A percentile compares a stretch with the other conserved stretches of the same genome.
phyloP scores from a whole-genome alignment of 2,888 invertebrate genomes.

The Zaprionus obscuricornis region DNA sequence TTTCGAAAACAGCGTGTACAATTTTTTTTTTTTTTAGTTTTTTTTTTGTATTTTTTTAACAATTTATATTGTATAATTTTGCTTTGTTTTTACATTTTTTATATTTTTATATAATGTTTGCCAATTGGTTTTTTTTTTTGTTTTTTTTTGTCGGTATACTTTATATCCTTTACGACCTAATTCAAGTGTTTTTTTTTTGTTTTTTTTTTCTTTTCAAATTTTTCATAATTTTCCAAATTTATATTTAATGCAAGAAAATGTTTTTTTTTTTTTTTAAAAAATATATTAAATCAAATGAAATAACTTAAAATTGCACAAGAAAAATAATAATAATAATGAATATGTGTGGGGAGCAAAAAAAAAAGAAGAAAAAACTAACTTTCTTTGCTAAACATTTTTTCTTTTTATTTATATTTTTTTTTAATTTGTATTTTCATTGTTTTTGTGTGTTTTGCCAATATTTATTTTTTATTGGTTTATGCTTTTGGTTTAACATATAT shows the following conservation, averaged over 20 bases:
- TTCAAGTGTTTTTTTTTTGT: slow-evolving; percentile 45
- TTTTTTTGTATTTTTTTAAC: slow-evolving; percentile 25
- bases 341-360: slow-evolving; percentile 32
- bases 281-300: slow-evolving; percentile 27
- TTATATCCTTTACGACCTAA: slow-evolving; percentile 80
- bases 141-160: slow-evolving; percentile 78
- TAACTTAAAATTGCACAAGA: slow-evolving; percentile 54
- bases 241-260: slow-evolving; percentile 14
- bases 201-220: slow-evolving; percentile 43
- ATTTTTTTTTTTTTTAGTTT: slow-evolving; percentile 53
- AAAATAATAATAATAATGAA: slow-evolving; percentile 41
- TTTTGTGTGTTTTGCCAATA: slow-evolving; percentile 27
- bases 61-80: slow-evolving; percentile 32
- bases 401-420: not conserved
- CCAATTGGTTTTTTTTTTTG: slow-evolving; percentile 53
- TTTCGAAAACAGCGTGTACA: slow-evolving; percentile 49
- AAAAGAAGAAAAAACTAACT: slow-evolving; percentile 17
- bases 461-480: slow-evolving; percentile 7
- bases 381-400: slow-evolving; percentile 21
- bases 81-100: slow-evolving; percentile 57
- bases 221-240: slow-evolving; percentile 23
- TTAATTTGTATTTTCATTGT: slow-evolving; percentile 2
- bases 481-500: slow-evolving; percentile 40
- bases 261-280: slow-evolving; percentile 1
- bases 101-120: slow-evolving; percentile 58